phyloP scores from a whole-genome alignment of 2,797 vertebrate species.

The Malurus leucopterus region DNA sequence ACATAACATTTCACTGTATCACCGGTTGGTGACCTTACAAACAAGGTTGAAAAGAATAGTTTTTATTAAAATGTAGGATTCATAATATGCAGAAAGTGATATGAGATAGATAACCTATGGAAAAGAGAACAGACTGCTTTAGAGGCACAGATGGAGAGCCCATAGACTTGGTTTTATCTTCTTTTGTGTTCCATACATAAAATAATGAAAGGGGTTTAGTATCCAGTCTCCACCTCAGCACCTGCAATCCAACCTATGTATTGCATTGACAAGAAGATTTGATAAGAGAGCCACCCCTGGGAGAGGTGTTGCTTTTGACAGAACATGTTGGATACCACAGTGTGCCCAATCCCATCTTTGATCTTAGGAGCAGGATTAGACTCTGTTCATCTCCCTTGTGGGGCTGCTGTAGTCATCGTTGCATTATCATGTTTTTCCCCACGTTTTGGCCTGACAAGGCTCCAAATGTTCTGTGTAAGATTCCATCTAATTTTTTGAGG shows the following conservation, averaged over 20 bases:
- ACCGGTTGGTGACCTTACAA: neutral
- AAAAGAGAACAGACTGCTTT: neutral
- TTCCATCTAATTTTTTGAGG: neutral
- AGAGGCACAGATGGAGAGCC: neutral
- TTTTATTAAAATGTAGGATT: neutral
- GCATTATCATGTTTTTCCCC: neutral
- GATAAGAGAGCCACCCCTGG: neutral
- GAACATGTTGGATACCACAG: neutral
- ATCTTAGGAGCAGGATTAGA: neutral
- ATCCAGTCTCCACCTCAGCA: neutral
- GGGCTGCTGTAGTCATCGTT: neutral
- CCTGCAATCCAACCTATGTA: neutral
- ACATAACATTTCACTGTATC: neutral
- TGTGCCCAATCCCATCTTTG: neutral
- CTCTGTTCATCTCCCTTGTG: neutral
- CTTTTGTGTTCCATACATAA: neutral
- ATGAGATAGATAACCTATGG: neutral
- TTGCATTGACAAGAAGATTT: neutral
- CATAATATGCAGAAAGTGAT: neutral
- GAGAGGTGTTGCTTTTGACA: neutral
- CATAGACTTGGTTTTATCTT: neutral
- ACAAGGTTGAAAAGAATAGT: neutral
- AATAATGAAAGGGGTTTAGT: accelerated
- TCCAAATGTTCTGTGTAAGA: neutral
- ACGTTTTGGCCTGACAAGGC: neutral